Evolutionary conservation across 2,888 invertebrate genomes (phyloP).

Genomic region (Trissolcus japonicus): DNA sequence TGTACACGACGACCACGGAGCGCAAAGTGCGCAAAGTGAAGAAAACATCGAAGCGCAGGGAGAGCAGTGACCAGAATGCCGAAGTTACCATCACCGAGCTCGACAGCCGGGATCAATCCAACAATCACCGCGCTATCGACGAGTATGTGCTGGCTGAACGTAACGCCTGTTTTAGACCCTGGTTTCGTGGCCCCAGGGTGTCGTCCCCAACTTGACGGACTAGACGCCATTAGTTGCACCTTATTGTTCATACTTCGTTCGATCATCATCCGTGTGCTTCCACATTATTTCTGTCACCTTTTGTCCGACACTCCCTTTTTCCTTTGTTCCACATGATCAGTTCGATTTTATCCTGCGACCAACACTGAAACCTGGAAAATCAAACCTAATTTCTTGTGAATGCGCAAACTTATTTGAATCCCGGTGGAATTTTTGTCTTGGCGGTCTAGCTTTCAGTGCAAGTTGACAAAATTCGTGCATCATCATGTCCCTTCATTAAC

Average conservation of each 20-base stretch:
- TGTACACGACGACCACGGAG: slow-evolving; percentile 84
- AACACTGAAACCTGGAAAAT: slow-evolving; percentile 1
- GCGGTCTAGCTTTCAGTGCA: too few species aligned
- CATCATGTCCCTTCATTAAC: too few species aligned
- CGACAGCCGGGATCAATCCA: slow-evolving; percentile 80
- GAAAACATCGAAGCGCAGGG: slow-evolving; percentile 89
- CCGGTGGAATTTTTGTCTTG: too few species aligned
- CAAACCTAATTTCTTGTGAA: too few species aligned
- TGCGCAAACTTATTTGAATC: too few species aligned
- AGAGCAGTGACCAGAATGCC: slow-evolving; percentile 83
- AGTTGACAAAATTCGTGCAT: too few species aligned
- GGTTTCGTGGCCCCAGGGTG: slow-evolving; percentile 36
- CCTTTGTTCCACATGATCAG: neutral
- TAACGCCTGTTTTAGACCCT: slow-evolving; percentile 45
- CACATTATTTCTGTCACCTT: too few species aligned
- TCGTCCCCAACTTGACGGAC: slow-evolving; percentile 26
- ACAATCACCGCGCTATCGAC: slow-evolving; percentile 80
- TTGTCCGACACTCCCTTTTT: neutral
- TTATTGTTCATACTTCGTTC: neutral
- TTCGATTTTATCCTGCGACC: neutral
- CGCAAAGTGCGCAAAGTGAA: slow-evolving; percentile 93
- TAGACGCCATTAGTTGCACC: slow-evolving; percentile 9
- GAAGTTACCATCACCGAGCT: slow-evolving; percentile 90
- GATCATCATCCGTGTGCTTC: slow-evolving; percentile 11
- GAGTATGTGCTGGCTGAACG: slow-evolving; percentile 88